Percentiles rank a stretch among this genome's conserved stretches.
These are phyloP conservation scores for Pristiophorus japonicus DNA, from an alignment of 2,113 vertebrate genomes.

Conservation along the genomic window DNA sequence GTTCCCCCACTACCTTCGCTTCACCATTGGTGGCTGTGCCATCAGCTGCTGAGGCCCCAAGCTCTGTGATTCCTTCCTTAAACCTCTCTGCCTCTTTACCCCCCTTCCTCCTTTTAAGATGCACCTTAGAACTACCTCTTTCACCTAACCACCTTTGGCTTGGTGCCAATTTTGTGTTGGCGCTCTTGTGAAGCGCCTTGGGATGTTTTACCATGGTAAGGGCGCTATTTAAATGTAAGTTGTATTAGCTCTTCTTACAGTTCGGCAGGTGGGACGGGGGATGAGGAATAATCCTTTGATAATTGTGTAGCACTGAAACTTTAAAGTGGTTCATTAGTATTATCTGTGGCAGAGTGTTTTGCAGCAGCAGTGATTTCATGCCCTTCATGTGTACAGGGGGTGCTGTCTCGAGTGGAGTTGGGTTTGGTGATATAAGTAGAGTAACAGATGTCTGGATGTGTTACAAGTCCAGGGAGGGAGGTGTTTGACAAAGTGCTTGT, in stretches of 20 bases:
- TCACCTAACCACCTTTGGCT: no score
- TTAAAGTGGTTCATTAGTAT: no score
- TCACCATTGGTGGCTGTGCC: no score
- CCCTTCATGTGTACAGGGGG: background rate
- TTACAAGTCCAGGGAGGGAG: background rate
- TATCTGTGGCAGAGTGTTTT: background rate
- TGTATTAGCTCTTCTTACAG: background rate
- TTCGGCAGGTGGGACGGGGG: background rate
- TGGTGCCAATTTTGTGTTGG: no score
- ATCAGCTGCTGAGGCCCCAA: no score
- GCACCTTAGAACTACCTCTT: no score
- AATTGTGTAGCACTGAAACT: background rate
- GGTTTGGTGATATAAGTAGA: background rate
- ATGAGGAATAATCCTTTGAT: background rate
- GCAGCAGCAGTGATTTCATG: background rate
- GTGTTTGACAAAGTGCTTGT: background rate
- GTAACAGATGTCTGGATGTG: conserved; percentile 11
- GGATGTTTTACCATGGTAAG: no score
- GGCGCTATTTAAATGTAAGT: background rate
- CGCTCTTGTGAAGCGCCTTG: no score
- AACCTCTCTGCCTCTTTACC: no score
- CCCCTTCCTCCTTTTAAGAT: no score
- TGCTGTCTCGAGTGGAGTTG: background rate
- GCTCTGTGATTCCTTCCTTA: no score
- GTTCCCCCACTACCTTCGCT: no score